These are phyloP conservation scores for Carcharodon carcharias DNA, from an alignment of 2,797 vertebrate species.

Conservation along the genomic window DNA sequence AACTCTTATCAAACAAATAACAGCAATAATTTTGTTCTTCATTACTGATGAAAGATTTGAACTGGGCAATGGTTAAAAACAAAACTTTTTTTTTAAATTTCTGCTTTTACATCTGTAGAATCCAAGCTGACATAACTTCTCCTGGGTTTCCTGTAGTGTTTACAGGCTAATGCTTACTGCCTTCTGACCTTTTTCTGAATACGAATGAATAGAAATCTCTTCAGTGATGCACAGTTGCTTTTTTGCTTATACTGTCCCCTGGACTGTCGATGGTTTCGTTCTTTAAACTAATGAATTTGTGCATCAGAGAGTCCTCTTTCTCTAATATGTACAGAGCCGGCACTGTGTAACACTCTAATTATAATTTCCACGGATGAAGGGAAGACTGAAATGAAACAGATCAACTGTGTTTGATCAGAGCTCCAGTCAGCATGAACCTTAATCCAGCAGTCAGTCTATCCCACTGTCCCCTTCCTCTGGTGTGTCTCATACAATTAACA, in stretches of 20 bases:
- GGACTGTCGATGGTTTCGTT: neutral
- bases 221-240: neutral
- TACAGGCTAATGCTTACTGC: neutral
- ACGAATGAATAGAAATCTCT: neutral
- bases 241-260: neutral
- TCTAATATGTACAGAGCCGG: neutral
- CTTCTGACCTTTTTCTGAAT: neutral
- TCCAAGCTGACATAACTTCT: neutral
- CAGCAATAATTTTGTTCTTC: neutral
- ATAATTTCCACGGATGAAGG: neutral
- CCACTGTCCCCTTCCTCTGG: neutral
- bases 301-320: neutral
- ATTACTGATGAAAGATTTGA: neutral
- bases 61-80: neutral
- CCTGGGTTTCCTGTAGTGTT: neutral
- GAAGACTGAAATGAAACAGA: neutral
- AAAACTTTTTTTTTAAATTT: neutral
- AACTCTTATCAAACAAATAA: neutral
- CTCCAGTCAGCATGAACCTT: constrained; percentile 7
- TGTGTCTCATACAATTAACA: neutral
- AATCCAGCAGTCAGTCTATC: neutral
- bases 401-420: neutral
- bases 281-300: neutral
- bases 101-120: neutral
- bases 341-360: constrained; percentile 1